These are phyloP conservation scores for Lasioglossum figueresi DNA, from an alignment of 2,888 invertebrate genomes.

Conservation along the genomic window DNA sequence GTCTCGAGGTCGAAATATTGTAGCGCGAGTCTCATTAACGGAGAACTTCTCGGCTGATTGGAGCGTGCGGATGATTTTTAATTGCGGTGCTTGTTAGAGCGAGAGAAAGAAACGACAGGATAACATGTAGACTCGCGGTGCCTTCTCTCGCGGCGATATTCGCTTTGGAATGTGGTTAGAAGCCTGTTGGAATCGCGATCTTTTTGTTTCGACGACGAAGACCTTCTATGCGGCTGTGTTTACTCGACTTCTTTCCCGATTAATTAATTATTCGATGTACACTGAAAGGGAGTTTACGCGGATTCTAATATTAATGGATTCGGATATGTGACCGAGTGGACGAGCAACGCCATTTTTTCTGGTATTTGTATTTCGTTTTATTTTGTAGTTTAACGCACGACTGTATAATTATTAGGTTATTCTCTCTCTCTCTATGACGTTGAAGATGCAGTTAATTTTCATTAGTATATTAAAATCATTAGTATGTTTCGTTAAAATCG, in stretches of 20 bases:
- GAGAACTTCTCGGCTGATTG: constrained; percentile 2
- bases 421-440: not conserved
- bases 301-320: not conserved
- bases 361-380: not conserved
- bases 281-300: not conserved
- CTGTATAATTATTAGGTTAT: too few relatives aligned
- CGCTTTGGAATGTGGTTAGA: constrained; percentile 2
- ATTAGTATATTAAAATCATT: too few relatives aligned
- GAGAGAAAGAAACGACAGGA: not conserved
- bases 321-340: not conserved
- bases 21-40: constrained; percentile 29
- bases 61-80: constrained; percentile 2
- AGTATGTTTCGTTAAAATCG: not conserved
- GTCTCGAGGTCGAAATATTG: constrained; percentile 34
- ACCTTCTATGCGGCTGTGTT: not conserved
- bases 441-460: not conserved
- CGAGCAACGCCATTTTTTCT: not conserved
- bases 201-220: not conserved
- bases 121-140: constrained; percentile 1
- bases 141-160: not conserved
- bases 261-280: not conserved
- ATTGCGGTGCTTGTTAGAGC: not conserved
- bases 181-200: not conserved
- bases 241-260: not conserved
- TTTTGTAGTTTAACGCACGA: too few relatives aligned